A percentile compares a stretch with the other conserved stretches of the same genome.
Evolutionary conservation across 2,797 vertebrate genomes (phyloP).

Genomic region (Scolopax bukidnonensis): DNA sequence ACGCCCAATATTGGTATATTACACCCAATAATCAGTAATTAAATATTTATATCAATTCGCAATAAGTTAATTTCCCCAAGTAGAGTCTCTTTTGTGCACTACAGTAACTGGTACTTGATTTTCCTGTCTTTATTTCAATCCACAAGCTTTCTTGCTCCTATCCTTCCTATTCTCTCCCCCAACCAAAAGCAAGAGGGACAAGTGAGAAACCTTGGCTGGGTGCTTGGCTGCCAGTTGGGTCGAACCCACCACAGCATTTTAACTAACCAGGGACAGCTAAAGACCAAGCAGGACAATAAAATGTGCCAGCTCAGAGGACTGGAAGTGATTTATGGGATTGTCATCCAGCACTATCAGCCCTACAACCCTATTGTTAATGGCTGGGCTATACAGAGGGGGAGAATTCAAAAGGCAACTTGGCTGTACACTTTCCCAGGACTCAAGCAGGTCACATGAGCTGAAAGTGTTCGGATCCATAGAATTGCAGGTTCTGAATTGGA

Average conservation of each 20-base stretch:
- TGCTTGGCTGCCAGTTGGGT: not conserved
- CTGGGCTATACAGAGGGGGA: not conserved
- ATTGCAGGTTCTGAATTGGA: not conserved
- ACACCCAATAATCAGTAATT: not conserved
- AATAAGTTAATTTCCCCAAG: not conserved
- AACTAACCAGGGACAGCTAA: not conserved
- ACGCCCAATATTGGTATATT: no score
- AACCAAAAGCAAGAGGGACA: not conserved
- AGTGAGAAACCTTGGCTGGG: accelerated
- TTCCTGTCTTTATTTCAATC: not conserved
- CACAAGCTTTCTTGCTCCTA: not conserved
- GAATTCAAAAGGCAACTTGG: not conserved
- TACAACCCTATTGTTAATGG: not conserved
- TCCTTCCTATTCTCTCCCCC: not conserved
- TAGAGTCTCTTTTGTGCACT: not conserved
- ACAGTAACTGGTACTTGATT: not conserved
- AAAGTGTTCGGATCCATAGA: not conserved
- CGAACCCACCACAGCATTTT: not conserved
- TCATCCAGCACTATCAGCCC: not conserved
- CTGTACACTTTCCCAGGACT: not conserved
- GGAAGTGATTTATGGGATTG: not conserved
- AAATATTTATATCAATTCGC: not conserved
- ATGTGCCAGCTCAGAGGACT: not conserved
- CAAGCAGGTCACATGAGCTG: not conserved
- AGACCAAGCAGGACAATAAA: not conserved